phyloP scores from a whole-genome alignment of 92 coral and sea anemone genomes.

The Phenganax stokvisi region DNA sequence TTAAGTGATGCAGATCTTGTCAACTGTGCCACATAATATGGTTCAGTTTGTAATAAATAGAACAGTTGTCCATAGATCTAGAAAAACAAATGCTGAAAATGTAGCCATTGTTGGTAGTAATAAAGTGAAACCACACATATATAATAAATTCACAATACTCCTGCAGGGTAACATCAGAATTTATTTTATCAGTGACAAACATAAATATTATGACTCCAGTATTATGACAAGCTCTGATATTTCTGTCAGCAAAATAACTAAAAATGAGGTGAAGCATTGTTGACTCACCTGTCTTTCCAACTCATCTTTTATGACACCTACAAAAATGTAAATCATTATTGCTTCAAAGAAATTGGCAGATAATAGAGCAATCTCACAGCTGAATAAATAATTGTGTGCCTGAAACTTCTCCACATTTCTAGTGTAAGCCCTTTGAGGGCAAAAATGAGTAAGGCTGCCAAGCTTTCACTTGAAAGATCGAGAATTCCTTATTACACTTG shows the following conservation, averaged over 20 bases:
- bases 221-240: no score
- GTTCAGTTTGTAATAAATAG: slow-evolving; percentile 89
- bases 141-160: no score
- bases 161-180: no score
- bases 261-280: not conserved
- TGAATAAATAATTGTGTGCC: no score
- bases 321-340: not conserved
- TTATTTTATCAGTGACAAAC: no score
- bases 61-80: slow-evolving; percentile 92
- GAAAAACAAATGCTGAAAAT: not conserved
- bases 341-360: not conserved
- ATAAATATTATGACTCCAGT: no score
- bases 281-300: slow-evolving; percentile 66
- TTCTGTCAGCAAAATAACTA: no score
- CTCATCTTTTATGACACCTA: slow-evolving; percentile 83
- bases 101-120: not conserved
- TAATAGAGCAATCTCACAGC: not conserved
- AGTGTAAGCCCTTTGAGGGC: no score
- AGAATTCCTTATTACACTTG: no score
- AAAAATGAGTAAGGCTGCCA: no score
- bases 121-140: not conserved
- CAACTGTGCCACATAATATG: slow-evolving; percentile 85
- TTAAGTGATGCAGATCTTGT: slow-evolving; percentile 72
- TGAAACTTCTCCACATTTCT: no score
- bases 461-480: no score